Evolutionary conservation across 2,888 invertebrate species (phyloP).

Genomic region (Pomacea canaliculata): DNA sequence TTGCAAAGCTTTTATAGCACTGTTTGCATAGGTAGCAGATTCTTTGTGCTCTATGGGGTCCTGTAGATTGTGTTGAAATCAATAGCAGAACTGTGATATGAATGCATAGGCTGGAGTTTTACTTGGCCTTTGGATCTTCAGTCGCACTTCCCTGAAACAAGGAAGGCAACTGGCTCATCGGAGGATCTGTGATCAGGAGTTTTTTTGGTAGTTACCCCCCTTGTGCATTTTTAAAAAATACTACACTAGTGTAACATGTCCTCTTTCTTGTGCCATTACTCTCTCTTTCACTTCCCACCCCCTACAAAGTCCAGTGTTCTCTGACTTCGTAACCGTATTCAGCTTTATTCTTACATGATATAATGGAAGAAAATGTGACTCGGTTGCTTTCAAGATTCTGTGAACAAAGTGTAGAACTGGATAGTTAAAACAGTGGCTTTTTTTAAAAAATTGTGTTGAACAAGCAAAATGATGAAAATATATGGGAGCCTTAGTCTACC

Average conservation of each 20-base stretch:
- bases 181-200: constrained; percentile 32
- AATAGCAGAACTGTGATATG: constrained; percentile 27
- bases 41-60: constrained; percentile 11
- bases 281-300: neutral
- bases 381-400: no score
- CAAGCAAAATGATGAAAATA: no score
- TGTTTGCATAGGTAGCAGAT: neutral
- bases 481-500: no score
- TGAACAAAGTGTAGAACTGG: no score
- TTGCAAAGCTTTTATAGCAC: constrained; percentile 1
- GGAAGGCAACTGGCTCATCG: constrained; percentile 31
- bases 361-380: no score
- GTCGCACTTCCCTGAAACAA: constrained; percentile 6
- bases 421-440: no score
- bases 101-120: constrained; percentile 8
- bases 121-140: constrained; percentile 15
- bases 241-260: constrained; percentile 1
- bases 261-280: constrained; percentile 1
- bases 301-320: neutral
- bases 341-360: no score
- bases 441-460: no score
- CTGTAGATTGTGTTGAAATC: constrained; percentile 16
- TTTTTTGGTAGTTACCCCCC: constrained; percentile 23
- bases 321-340: neutral
- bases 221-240: neutral